Evolutionary conservation across 2,888 invertebrate species (phyloP).

Genomic region (Chironomus riparius): DNA sequence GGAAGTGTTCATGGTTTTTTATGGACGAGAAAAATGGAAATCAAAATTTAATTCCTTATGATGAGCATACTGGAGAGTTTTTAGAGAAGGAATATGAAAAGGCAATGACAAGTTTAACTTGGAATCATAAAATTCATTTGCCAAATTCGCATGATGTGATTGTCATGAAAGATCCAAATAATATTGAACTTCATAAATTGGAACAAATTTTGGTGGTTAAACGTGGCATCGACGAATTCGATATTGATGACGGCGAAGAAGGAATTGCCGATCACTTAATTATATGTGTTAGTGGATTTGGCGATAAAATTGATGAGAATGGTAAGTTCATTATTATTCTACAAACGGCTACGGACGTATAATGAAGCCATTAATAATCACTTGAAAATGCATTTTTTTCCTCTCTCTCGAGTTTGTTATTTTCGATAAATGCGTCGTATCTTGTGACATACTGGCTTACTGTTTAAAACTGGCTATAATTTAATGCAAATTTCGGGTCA

Average conservation of each 20-base stretch:
- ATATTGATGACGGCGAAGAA: constrained; percentile 23
- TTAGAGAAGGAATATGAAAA: constrained; percentile 17
- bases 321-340: constrained; percentile 7
- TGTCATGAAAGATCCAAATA: background rate
- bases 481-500: too few species aligned
- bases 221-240: constrained; percentile 15
- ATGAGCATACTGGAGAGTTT: background rate
- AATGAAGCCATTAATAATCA: too few species aligned
- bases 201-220: background rate
- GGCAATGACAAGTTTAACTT: background rate
- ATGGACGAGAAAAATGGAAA: background rate
- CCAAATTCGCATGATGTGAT: background rate
- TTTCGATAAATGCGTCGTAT: too few species aligned
- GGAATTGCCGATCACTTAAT: constrained; percentile 7
- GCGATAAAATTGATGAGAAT: constrained; percentile 22
- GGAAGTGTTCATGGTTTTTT: constrained; percentile 20
- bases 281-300: constrained; percentile 13
- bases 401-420: too few species aligned
- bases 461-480: too few species aligned
- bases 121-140: background rate
- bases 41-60: constrained; percentile 11
- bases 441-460: too few species aligned
- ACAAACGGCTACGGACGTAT: background rate
- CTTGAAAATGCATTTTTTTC: too few species aligned
- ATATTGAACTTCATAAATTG: constrained; percentile 6